Percentiles rank a stretch among this genome's conserved stretches.
Conservation (phyloP, 2,113 vertebrate species). For the Platysteira castanea region DNA sequence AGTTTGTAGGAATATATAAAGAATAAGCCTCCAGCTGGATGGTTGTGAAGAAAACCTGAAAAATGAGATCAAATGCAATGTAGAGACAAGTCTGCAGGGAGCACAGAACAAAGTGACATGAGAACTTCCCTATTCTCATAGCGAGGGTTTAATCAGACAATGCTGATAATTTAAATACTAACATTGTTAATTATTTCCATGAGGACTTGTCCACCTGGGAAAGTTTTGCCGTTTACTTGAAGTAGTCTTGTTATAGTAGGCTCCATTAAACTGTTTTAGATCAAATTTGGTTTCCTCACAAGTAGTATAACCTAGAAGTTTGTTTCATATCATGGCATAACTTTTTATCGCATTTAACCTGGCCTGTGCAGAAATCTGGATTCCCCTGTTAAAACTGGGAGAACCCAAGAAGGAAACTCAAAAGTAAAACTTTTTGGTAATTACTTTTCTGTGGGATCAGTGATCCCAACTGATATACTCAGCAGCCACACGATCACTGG, state of each 20-base stretch:
- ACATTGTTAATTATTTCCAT: slow-evolving; percentile 62
- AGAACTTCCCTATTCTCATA: slow-evolving; percentile 57
- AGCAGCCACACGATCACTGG: rapidly evolving
- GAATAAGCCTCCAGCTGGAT: neutral
- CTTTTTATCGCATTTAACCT: neutral
- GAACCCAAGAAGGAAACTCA: neutral
- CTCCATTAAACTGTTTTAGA: neutral
- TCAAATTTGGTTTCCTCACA: neutral
- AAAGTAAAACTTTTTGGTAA: neutral
- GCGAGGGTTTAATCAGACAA: slow-evolving; percentile 58
- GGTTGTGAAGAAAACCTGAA: neutral
- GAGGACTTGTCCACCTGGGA: slow-evolving; percentile 49
- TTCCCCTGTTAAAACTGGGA: neutral
- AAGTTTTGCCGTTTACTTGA: slow-evolving; percentile 17
- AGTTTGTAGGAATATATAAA: neutral
- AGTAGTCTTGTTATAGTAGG: neutral
- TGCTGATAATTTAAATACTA: slow-evolving; percentile 56
- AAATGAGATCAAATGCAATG: slow-evolving; percentile 40
- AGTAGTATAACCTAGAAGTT: neutral
- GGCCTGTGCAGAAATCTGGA: neutral
- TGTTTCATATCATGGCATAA: neutral
- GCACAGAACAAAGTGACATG: slow-evolving; percentile 38
- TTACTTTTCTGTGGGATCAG: neutral
- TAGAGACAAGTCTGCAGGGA: slow-evolving; percentile 23
- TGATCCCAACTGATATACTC: neutral